Base-by-base conservation (phyloP, 92 coral and sea anemone genomes). In the Hydrozoanthus gracilis region DNA sequence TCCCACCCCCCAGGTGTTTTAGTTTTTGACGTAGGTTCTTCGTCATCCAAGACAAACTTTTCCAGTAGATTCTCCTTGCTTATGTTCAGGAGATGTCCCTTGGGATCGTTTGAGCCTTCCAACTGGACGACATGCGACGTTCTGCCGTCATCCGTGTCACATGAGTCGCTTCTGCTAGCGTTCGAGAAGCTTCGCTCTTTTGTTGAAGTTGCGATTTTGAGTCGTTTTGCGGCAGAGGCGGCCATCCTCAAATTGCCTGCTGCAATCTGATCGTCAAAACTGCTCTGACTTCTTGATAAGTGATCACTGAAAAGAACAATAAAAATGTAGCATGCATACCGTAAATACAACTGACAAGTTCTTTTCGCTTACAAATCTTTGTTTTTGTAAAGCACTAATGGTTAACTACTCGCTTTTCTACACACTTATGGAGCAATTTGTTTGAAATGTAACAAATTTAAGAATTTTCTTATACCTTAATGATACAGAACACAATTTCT, bases 41-140 rank as follows among this genome's bases (percentile, higher is more conserved):
- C 78, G 50, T 82, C 89, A 51, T 88, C 95, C 51, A 78, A 71
- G 14, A 74, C 91, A 61, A 87, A 65, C 39, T 83, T 77, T 55
- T 78, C 83, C 8, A 84, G 5, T 39, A 76, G n/a, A 54, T 52
- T 86, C 44, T 75, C 88, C 18, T 66, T 62, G 6, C 45, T 62
- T 4, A 79, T 46, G 52, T 79, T 79, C 27, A 79, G n/a, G 3
- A 79, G 71, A 12, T 47, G 46, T 9, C 84, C 84, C 58, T 79
- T 79, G 2, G 85, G 85, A 9, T 80, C 85, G 11, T 27, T 8
- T 1, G 8, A 11, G 12, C 46, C n/a, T 1, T 50, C 45, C 9
- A 49, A 46, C 9, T 17, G 69, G 7, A 44, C 20, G 3, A 15
- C 1, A n/a, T 45, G 49, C 8, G 12, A 14, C 12, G 12, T 48